These are phyloP conservation scores for Spheniscus mendiculus DNA, from an alignment of 2,113 vertebrate genomes.

Conservation along the genomic window DNA sequence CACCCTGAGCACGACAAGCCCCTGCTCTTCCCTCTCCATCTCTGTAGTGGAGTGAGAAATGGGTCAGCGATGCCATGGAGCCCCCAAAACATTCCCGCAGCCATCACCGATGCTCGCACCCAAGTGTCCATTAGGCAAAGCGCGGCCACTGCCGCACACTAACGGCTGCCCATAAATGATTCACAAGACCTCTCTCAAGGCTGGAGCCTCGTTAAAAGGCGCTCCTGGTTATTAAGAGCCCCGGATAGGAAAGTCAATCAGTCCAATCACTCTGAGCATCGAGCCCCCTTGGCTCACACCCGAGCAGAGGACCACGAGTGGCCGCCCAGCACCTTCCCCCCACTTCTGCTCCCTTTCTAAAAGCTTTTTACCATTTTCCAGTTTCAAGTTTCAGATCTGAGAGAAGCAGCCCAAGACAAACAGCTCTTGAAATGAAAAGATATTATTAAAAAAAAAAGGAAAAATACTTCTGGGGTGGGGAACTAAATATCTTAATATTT, in stretches of 20 bases:
- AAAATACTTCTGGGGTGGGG: not conserved
- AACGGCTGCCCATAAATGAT: not conserved
- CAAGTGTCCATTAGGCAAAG: not conserved
- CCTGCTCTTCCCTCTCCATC: not conserved
- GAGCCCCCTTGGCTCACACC: not conserved
- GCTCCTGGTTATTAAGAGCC: not conserved
- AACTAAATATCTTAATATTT: not conserved
- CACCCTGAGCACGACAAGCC: accelerated
- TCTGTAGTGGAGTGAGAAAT: not conserved
- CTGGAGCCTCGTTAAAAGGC: not conserved
- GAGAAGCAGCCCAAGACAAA: not conserved
- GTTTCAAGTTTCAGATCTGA: not conserved
- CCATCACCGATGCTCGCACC: accelerated
- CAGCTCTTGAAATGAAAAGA: not conserved
- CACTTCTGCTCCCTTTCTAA: not conserved
- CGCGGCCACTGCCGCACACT: not conserved
- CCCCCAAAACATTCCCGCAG: accelerated
- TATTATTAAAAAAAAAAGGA: not conserved
- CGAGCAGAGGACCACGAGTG: accelerated
- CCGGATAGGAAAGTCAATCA: accelerated
- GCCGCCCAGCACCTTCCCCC: not conserved
- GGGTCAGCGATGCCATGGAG: not conserved
- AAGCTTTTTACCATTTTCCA: not conserved
- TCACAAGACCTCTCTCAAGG: not conserved
- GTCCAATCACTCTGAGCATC: not conserved